A percentile compares a stretch with the other conserved stretches of the same genome.
Evolutionary conservation across 1,140 invertebrate genomes (phyloP).

Genomic region (Cydia splendana): DNA sequence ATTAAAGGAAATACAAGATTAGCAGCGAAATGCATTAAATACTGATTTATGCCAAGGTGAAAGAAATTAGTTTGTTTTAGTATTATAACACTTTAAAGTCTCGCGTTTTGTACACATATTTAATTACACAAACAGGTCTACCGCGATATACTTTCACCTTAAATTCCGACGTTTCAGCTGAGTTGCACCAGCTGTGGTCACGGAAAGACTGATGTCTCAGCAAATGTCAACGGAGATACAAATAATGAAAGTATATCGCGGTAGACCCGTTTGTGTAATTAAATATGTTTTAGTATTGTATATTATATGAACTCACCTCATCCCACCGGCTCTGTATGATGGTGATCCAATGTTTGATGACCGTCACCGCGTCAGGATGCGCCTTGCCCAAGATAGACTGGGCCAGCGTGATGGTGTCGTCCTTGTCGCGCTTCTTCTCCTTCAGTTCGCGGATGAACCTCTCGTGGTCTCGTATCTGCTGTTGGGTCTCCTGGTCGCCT

Average conservation of each 20-base stretch:
- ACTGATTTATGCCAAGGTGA: background rate
- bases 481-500: conserved; percentile 92
- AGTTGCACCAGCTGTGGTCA: no score
- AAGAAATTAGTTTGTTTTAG: background rate
- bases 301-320: conserved; percentile 81
- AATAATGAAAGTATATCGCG: no score
- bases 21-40: background rate
- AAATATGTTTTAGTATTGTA: no score
- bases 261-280: no score
- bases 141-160: no score
- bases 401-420: conserved; percentile 92
- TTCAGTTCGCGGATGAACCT: conserved; percentile 92
- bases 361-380: conserved; percentile 95
- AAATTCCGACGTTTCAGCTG: no score
- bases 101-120: no score
- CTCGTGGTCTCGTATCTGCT: conserved; percentile 91
- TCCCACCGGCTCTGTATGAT: conserved; percentile 98
- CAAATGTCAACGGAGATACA: no score
- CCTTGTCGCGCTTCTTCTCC: conserved; percentile 92
- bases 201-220: no score
- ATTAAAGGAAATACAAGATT: background rate
- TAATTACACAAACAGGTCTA: no score
- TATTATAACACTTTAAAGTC: no score
- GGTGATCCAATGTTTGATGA: conserved; percentile 98
- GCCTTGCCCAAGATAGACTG: conserved; percentile 93